These are phyloP conservation scores for Coleophora deauratella DNA, from an alignment of 2,888 invertebrate species.

Conservation along the genomic window DNA sequence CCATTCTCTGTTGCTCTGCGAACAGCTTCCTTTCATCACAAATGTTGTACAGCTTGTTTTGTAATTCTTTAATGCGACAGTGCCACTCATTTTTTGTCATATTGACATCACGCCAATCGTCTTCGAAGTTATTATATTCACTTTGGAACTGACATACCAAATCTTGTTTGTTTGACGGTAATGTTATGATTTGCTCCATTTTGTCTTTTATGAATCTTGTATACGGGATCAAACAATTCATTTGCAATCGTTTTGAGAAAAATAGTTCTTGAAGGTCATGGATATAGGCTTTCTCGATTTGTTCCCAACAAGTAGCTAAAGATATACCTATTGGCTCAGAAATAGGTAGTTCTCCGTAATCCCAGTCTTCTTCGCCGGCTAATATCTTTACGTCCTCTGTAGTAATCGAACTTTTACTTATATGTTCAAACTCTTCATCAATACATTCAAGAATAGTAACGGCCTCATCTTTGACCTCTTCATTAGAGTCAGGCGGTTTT, in stretches of 20 bases:
- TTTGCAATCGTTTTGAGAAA: conserved; percentile 70
- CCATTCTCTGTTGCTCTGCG: conserved; percentile 67
- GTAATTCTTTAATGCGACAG: conserved; percentile 67
- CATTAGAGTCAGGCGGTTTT: conserved; percentile 31
- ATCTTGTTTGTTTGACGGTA: conserved; percentile 75
- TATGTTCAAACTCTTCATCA: conserved; percentile 25
- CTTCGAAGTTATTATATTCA: conserved; percentile 74
- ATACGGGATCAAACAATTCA: conserved; percentile 73
- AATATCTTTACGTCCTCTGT: conserved; percentile 35
- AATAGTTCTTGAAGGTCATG: conserved; percentile 72
- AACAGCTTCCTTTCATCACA: conserved; percentile 71
- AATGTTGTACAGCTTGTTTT: conserved; percentile 66
- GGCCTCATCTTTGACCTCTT: conserved; percentile 24
- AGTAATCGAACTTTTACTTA: conserved; percentile 21
- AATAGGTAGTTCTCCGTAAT: conserved; percentile 56
- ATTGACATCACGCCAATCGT: conserved; percentile 70
- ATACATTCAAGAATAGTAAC: conserved; percentile 24
- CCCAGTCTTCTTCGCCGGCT: conserved; percentile 63
- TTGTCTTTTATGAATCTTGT: conserved; percentile 66
- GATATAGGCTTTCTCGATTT: conserved; percentile 62
- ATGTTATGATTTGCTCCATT: conserved; percentile 67
- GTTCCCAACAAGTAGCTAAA: conserved; percentile 68
- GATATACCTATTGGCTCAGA: conserved; percentile 40
- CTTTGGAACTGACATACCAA: conserved; percentile 72
- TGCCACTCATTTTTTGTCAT: conserved; percentile 78